Percentiles rank a stretch among this genome's conserved stretches.
phyloP scores from a whole-genome alignment of 2,113 vertebrate genomes.

The Boulengeromyrus knoepffleri region DNA sequence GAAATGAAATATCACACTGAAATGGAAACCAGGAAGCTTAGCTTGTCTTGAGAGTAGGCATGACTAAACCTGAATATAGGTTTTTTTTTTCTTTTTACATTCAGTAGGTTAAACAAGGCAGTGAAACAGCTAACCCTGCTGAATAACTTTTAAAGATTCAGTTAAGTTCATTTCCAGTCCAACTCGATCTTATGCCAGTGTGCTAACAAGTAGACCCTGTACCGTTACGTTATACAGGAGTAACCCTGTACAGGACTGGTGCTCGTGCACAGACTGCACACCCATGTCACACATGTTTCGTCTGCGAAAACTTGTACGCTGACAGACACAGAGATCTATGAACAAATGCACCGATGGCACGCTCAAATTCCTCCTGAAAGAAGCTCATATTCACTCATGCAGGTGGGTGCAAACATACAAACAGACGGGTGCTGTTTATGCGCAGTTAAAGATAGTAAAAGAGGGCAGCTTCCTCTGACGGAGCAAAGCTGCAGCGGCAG shows the following conservation, averaged over 20 bases:
- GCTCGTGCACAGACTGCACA: neutral
- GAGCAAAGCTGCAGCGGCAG: neutral
- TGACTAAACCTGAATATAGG: neutral
- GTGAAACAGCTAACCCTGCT: neutral
- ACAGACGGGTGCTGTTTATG: neutral
- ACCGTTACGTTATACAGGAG: neutral
- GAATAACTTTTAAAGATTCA: neutral
- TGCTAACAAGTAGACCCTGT: neutral
- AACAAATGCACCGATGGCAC: neutral
- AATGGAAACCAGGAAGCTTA: neutral
- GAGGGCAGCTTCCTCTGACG: neutral
- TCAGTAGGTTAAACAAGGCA: neutral
- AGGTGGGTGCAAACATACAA: neutral
- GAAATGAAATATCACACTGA: neutral
- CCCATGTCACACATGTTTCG: neutral
- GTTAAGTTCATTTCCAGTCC: neutral
- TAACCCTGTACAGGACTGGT: neutral
- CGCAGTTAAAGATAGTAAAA: neutral
- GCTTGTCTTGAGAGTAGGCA: neutral
- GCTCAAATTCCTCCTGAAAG: neutral
- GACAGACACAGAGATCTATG: too few species aligned
- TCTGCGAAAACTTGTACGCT: neutral
- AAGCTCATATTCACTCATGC: neutral
- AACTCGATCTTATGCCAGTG: neutral
- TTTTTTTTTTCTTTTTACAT: neutral